Base-by-base conservation (phyloP, 2,113 vertebrate genomes). In the Amphiprion ocellaris region DNA sequence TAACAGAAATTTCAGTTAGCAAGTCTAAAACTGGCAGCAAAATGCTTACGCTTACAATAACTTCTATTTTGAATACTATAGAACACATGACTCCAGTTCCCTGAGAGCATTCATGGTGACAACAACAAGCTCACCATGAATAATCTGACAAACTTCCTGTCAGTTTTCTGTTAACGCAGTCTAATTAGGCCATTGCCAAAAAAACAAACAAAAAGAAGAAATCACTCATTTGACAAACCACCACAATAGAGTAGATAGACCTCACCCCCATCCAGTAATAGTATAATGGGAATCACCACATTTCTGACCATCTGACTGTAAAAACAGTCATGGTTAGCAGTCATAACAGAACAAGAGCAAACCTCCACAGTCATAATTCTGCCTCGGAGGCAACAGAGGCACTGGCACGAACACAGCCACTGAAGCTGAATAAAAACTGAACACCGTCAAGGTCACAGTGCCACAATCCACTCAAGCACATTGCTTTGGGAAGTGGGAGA, bases 391-490 rank as follows among this genome's bases (percentile, higher is more conserved):
- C 67, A 77, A 53, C 71, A 33, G 71, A 83, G 79, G 72, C 59
- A 53, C 63, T 82, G 82, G 82, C 75, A 82, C 65, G n/a, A 74
- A 85, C 4, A 17, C 30, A 78, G 66, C 72, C 66, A n/a, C 79
- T 74, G 60, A 74, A 71, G 82, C 46, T 80, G 84, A 82, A 86
- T 86, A 90, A 91, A 88, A 90, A 86, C 63, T 47, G 83, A 93
- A 89, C 50, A 56, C 83, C 10, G 53, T 90, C 88, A 90, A 89
- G 89, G 85, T 91, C 89, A 86, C 84, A 28, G 82, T 90, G 88
- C 83, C 92, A 90, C 84, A 89, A 87, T 90, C 89, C 87, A 84
- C 85, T 86, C 76, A 83, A 87, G 85, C 79, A 69, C 85, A 81
- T 82, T 87, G 80, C 83, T 71, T 79, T 88, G 81, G 90, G 89